Base-by-base conservation (phyloP, 2,797 vertebrate species). In the Molossus alvarezi region DNA sequence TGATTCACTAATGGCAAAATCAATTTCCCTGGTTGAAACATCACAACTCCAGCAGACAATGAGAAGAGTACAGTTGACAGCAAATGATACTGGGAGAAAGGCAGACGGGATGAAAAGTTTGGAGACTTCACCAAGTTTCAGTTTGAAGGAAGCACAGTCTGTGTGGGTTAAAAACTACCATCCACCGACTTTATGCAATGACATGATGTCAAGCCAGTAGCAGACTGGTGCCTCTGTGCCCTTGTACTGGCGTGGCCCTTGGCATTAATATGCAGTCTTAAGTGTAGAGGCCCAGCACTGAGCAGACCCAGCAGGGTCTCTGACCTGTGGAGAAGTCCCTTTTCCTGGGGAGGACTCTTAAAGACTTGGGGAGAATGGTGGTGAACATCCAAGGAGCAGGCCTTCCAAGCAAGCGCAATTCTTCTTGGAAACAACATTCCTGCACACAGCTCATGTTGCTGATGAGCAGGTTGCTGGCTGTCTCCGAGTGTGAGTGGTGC, bases 1-100 rank as follows among this genome's bases (percentile, higher is more conserved):
- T 90, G 18, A 82, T 65, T 83, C 23, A 45, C n/a, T 53, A 64
- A 81, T 37, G 25, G 58, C 75, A 93, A 81, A 92, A 90, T 57
- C 33, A 65, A 90, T 94, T 72, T 72, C 29, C 33, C 27, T 76
- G 5, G 14, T 82, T 89, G 81, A 89, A 91, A 90, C 21, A 69
- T 67, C 33, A 23, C 37, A 71, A 41, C 18, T 14, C 29, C 45
- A 65, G 27, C 88, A 77, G 75, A 29, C 27, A 33, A 76, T 51
- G 9, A 83, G 55, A 88, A 69, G 25, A 65, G 23, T 33, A 45
- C 79, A 87, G 20, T 48, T 55, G 17, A 60, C 53, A 76, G 23
- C 33, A 83, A 79, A n/a, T 73, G 37, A 85, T 55, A 33, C 45
- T 75, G 45, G 7, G 29, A 11, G 29, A 1, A 83, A 20, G 51